Evolutionary conservation across 2,797 vertebrate genomes (phyloP), one percentile per base, ranked within the genome.

Genomic region (Sebastes matsubarae): DNA sequence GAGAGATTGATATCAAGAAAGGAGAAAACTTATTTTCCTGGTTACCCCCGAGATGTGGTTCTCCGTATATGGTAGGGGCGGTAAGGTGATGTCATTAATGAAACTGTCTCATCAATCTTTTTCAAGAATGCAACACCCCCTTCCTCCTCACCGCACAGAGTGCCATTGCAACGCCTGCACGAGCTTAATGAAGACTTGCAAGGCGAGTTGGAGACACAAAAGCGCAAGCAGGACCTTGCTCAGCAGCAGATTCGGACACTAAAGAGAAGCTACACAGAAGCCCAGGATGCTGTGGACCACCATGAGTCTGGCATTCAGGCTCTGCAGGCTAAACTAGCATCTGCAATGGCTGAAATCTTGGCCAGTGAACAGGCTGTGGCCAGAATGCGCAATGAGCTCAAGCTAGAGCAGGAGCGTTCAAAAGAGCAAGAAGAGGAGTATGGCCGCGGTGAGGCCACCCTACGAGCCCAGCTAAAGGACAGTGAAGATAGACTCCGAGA

Each of bases 171-270:
- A 93, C 97, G 95, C 88, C 97, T 98, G 79, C 97, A 97, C 93
- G 96, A 95, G 94, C 96, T 98, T 89, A 99, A 98, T 92, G 96
- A 96, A 92, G 98, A 99, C 72, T 96, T 98, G 79, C 98, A 97
- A 89, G 95, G 88, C 0, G 98, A 99, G 88, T 88, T 99, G 87
- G 98, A 98, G 90, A 91, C 96, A 82, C 98, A 98, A 76, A 96
- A 97, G 86, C 96, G 94, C 88, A 97, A 97, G 77, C 98, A 98
- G 87, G 97, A 98, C 87, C 86, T 97, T 82, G 95, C 97, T 79
- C 96, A 95, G 77, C 97, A 97, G 86, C 98, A 99, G 89, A 97
- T 98, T 82, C 96, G 96, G 84, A 95, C 95, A 0, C 93, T 99
- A 71, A 98, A 97, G 84, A 96, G 96, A 87, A 98, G 97, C 94